Base-by-base conservation (phyloP, 2,113 vertebrate genomes). In the Forbesichthys papilliferus region DNA sequence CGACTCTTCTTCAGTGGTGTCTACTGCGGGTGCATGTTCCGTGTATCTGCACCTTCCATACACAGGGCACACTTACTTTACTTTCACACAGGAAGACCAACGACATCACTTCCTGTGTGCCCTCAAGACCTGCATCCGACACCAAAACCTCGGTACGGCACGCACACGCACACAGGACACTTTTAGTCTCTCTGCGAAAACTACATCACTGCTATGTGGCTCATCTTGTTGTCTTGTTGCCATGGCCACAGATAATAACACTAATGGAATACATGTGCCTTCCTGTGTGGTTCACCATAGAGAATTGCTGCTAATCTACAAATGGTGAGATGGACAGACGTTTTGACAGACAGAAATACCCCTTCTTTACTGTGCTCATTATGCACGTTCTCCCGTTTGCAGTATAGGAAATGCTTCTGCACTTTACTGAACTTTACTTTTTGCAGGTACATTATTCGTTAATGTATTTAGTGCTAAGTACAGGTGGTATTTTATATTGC, bases 31-130 rank as follows among this genome's bases (percentile, higher is more conserved):
- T 68, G 87, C 83, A 0, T 95, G 94, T 79, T 93, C 94, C 0
- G 95, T 98, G 12, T 96, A 92, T 79, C 86, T 98, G 78, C 93
- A 94, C 89, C 93, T 94, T 68, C 94, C 94, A 0, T 96, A 94
- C 53, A 58, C 79, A 77, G 90, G 91, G 51, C 90, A 95, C 9
- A 86, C 84, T 73, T 95, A 90, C 92, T 97, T 94, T 77, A 94
- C 95, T 78, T 96, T 94, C 83, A 65, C 82, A 0, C 86, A 94
- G 74, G 86, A 91, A 0, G 80, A 69, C 0, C 85, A 90, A 16
- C 93, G 93, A 85, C 83, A 80, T 48, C 79, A 51, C 71, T 94
- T 97, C 79, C 89, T 94, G 0, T 83, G 93, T 0, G 13, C 84
- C 27, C 86, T 98, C 61, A 91, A 82, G 0, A 93, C 95, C 89